Percentiles rank a stretch among this genome's conserved stretches.
Evolutionary conservation across 2,888 invertebrate genomes (phyloP).

Genomic region (Macrosiphum euphorbiae): DNA sequence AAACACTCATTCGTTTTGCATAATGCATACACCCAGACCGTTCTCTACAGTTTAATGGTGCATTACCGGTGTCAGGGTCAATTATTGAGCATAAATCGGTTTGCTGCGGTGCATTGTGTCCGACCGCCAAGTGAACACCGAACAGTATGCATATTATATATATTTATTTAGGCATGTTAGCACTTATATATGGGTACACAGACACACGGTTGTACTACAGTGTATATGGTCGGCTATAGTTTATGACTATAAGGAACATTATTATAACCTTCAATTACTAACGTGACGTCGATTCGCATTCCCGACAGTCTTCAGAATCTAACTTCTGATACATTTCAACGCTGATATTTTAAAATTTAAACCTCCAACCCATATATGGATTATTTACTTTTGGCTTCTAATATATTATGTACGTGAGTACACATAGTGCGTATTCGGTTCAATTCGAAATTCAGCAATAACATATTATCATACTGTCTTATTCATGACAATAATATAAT

Average conservation of each 20-base stretch:
- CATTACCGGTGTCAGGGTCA: constrained; percentile 61
- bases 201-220: background rate
- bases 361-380: background rate
- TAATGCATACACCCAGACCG: constrained; percentile 5
- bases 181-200: background rate
- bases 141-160: background rate
- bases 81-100: constrained; percentile 51
- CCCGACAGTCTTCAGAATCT: constrained; percentile 38
- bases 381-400: background rate
- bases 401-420: background rate
- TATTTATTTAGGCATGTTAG: background rate
- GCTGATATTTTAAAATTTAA: background rate
- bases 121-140: constrained; percentile 30
- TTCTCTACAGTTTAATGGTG: constrained; percentile 58
- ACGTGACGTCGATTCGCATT: constrained; percentile 44
- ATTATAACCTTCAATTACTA: constrained; percentile 53
- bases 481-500: background rate
- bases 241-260: constrained; percentile 29
- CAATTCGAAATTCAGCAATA: too few species aligned
- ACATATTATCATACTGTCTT: background rate
- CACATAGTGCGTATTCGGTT: background rate
- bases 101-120: constrained; percentile 54
- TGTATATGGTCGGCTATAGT: background rate
- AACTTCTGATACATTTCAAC: background rate
- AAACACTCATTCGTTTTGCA: constrained; percentile 55